Base-by-base conservation (phyloP, 2,888 invertebrate genomes). In the Drosophila flavopinicola region DNA sequence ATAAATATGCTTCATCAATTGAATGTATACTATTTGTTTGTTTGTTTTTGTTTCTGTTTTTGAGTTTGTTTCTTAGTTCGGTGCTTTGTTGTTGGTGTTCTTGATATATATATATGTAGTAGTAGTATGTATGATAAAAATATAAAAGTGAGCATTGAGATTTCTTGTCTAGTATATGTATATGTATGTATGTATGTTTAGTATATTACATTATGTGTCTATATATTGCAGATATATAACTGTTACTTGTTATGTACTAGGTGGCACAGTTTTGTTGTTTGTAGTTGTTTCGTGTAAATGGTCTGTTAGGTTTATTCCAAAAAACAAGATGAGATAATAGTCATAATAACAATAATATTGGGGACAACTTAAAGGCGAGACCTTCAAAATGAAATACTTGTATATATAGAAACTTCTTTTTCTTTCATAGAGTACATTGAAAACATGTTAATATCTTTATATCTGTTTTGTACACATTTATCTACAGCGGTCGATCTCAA, bases 171-270 rank as follows among this genome's bases (percentile, higher is more conserved):
- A 32, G 27, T 42, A 13, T 39, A 39, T 51, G n/a, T 24, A 33
- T 39, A 25, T 66, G 37, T 58, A 44, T 63, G 25, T 75, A 32
- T 66, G 45, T 80, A 64, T 66, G 54, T 70, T 75, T 72, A 53
- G 57, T 63, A 41, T 77, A 58, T 44, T 58, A 33, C 38, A 47
- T 64, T 77, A 61, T 79, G 52, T 78, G 65, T 63, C 13, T 39
- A 57, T 72, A 71, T 75, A 78, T 78, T 70, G 75, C 74, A 75
- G 82, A 86, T 83, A 80, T 80, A 87, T 87, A 80, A 80, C 86
- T 79, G 76, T 88, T 72, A 71, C 44, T 87, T 83, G 88, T 87
- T 83, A 83, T 83, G 87, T 88, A 82, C 83, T 83, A 83, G 83
- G 83, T 83, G 83, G 83, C 83, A 83, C 83, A 83, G 88, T 87